These are phyloP conservation scores for Seladonia tumulorum DNA, from an alignment of 2,888 invertebrate genomes.

Conservation along the genomic window DNA sequence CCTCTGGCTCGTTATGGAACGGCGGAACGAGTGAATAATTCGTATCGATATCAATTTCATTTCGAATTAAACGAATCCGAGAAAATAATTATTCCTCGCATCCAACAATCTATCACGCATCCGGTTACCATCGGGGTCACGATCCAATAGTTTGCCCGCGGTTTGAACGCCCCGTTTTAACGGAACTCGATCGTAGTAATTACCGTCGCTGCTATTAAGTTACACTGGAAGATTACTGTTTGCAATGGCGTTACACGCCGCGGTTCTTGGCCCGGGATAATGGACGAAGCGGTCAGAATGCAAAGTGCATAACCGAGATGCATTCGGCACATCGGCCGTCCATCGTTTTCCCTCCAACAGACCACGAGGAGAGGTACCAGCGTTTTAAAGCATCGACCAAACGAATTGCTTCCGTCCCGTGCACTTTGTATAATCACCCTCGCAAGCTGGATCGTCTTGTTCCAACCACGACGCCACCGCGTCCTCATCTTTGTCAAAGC, in stretches of 20 bases:
- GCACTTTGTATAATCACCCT: slow-evolving; percentile 32
- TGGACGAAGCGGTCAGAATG: slow-evolving; percentile 36
- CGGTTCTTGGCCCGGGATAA: slow-evolving; percentile 35
- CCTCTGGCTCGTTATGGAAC: not conserved
- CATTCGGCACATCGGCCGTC: slow-evolving; percentile 3
- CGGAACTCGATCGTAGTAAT: slow-evolving; percentile 19
- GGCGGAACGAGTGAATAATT: not conserved
- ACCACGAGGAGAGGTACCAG: slow-evolving; percentile 8
- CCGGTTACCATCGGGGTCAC: not conserved
- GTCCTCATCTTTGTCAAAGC: not conserved
- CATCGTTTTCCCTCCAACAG: slow-evolving; percentile 20
- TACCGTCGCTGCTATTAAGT: slow-evolving; percentile 15
- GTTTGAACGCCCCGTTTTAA: not conserved
- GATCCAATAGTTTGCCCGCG: not conserved
- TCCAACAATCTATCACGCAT: not conserved
- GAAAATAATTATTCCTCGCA: not conserved
- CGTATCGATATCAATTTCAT: not conserved
- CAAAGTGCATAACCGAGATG: slow-evolving; percentile 44
- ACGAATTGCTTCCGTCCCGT: slow-evolving; percentile 57
- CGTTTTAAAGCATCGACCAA: slow-evolving; percentile 37
- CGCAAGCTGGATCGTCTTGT: not conserved
- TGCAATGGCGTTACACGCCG: slow-evolving; percentile 25
- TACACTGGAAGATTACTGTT: slow-evolving; percentile 30
- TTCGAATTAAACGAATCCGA: not conserved
- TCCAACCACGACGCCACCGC: not conserved